Conservation (phyloP, 2,113 vertebrate species). For the Cheilinus undulatus region DNA sequence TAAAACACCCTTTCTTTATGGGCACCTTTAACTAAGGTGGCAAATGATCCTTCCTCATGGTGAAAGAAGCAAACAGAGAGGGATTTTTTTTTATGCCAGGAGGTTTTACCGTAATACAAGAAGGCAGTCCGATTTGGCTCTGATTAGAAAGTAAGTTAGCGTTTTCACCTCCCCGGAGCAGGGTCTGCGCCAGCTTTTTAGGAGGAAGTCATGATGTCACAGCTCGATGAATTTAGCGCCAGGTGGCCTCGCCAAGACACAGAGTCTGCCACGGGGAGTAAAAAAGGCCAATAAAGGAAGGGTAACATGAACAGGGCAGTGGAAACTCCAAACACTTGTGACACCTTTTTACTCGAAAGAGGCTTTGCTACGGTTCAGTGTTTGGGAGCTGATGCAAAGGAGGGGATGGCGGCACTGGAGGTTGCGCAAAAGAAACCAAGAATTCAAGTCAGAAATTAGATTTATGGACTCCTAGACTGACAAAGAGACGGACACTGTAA, state of each 20-base stretch:
- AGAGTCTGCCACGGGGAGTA: conserved; percentile 36
- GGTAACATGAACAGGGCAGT: no score
- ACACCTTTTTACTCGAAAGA: conserved; percentile 23
- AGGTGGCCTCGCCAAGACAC: conserved; percentile 40
- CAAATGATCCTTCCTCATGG: conserved; percentile 37
- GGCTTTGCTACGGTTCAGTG: conserved; percentile 58
- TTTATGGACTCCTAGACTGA: conserved; percentile 54
- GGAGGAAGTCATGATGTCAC: conserved; percentile 57
- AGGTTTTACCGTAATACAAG: conserved; percentile 41
- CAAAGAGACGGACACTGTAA: conserved; percentile 72
- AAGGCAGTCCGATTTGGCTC: conserved; percentile 38
- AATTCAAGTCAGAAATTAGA: conserved; percentile 15
- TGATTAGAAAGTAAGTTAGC: conserved; percentile 16
- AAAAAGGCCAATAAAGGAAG: background rate
- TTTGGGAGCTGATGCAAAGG: conserved; percentile 6
- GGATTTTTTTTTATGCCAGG: conserved; percentile 2
- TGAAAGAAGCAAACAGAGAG: conserved; percentile 35
- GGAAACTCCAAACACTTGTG: conserved; percentile 25
- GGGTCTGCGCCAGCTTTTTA: conserved; percentile 34
- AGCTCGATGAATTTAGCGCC: conserved; percentile 13
- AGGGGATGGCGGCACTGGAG: conserved; percentile 1
- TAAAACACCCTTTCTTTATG: conserved; percentile 56
- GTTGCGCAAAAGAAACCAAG: conserved; percentile 22
- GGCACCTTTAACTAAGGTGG: conserved; percentile 55
- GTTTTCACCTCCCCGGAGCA: conserved; percentile 48